Base-by-base conservation (phyloP, 2,797 vertebrate genomes). In the Acanthurus tractus region DNA sequence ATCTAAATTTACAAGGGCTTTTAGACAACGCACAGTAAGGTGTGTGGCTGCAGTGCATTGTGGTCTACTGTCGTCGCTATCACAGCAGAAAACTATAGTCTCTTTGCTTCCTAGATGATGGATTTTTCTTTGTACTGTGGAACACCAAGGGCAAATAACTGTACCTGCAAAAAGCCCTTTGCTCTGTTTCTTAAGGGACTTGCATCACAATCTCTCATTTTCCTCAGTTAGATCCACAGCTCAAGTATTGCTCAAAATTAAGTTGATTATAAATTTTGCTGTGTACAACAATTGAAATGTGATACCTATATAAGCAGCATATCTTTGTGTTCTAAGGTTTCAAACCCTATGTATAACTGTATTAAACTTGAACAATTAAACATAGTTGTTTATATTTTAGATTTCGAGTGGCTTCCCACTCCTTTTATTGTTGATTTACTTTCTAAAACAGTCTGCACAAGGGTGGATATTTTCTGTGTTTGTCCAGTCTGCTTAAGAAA, bases 41-140 rank as follows among this genome's bases (percentile, higher is more conserved):
- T 23, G 14, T n/a, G 42, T 40, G 14, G 14, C 56, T 68, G 42
- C 74, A 49, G 23, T 69, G 34, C 63, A 63, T 63, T 57, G 44
- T 66, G 52, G 20, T 59, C 12, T 9, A 25, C 1, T 62, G 62
- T 45, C 23, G 25, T 44, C 38, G 53, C 50, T 11, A 11, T n/a
- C 44, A 50, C 40, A 59, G 59, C 18, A 63, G 34, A 50, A 29
- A 25, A 38, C 44, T 42, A 6, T 22, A 12, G 25, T 29, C 44
- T 72, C 34, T 58, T 52, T 64, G 50, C 7, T 17, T 63, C 18
- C 40, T 25, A 10, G 11, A 22, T 46, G 46, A 56, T 67, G 44
- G 17, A 52, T 62, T 56, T 54, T 15, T 64, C 29, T 10, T 36
- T 48, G 20, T 50, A 36, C 36, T 57, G 36, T 52, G 74, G 42